phyloP scores from a whole-genome alignment of 1,140 invertebrate species.

The Drosophila arawakana region DNA sequence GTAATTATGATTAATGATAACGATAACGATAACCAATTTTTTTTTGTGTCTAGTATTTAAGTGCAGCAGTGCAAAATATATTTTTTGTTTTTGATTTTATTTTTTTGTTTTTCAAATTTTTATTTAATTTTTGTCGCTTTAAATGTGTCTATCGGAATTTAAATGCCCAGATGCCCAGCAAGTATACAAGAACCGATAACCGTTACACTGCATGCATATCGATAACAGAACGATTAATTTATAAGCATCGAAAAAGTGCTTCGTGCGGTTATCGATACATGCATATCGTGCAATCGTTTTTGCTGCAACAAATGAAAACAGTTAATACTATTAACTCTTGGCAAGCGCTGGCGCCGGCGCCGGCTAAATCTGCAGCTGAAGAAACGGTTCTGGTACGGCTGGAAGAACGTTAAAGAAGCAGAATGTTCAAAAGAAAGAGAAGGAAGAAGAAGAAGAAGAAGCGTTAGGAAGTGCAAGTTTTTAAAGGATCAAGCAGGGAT shows the following conservation, averaged over 20 bases:
- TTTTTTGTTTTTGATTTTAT: not conserved
- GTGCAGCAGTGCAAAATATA: conserved; percentile 19
- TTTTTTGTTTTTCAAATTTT: conserved; percentile 13
- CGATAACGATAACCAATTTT: conserved; percentile 64
- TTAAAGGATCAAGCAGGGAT: conserved; percentile 50
- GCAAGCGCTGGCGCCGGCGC: conserved; percentile 78
- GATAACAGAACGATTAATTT: not conserved
- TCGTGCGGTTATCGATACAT: not conserved
- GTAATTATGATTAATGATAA: conserved; percentile 69
- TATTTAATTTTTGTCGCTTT: conserved; percentile 16
- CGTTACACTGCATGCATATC: conserved; percentile 31
- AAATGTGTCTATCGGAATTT: conserved; percentile 44
- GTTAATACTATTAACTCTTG: conserved; percentile 39
- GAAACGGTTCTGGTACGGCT: conserved; percentile 7
- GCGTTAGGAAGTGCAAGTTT: not conserved
- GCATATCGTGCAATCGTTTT: conserved; percentile 41
- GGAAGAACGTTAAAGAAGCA: conserved; percentile 3
- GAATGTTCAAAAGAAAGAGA: not conserved
- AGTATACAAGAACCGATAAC: conserved; percentile 52
- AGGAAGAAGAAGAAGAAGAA: not conserved
- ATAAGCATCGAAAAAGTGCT: no score
- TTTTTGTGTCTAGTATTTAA: conserved; percentile 54
- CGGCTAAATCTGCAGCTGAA: conserved; percentile 59
- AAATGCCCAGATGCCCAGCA: conserved; percentile 50
- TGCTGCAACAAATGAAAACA: conserved; percentile 29